Base-by-base conservation (phyloP, 2,888 invertebrate genomes). In the Ecliptopera silaceata region DNA sequence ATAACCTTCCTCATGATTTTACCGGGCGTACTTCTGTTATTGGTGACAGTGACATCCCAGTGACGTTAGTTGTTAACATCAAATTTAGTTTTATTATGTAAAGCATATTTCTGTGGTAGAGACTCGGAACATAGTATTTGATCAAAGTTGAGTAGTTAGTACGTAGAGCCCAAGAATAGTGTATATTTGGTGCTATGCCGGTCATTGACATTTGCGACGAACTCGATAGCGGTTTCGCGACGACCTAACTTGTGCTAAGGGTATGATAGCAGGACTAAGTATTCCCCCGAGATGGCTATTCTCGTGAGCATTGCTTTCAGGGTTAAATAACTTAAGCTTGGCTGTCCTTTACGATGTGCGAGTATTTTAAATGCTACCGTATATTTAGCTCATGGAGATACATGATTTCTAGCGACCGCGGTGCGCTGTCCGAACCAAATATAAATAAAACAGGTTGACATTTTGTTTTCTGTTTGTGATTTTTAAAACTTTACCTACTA, bases 291-390 rank as follows among this genome's bases (percentile, higher is more conserved):
- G 76, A 79, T 77, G 74, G 77, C 84, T 88, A 88, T 88, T 88
- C 85, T 71, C 70, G 86, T 77, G 68, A 65, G 70, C 75, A 72
- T 72, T 73, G 78, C 76, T 82, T 88, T 88, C 88, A 88, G 88
- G 88, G 88, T 88, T 88, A 88, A 88, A 88, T 88, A 88, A 87
- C 86, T 87, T 74, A 71, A 74, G 79, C 75, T 70, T 60, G 59
- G 72, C 75, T 80, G 80, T 84, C 80, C 76, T 80, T 79, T 78
- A 70, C 64, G 65, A 67, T 65, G 65, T 70, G 71, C 68, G 69
- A 74, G 75, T 80, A 79, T 80, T 82, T 80, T 80, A 72, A 75
- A 68, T 70, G 70, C 68, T 68, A 65, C 55, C 56, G 63, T 82
- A 79, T 79, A 79, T 81, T 80, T 83, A 84, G 80, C 75, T 71